phyloP scores from a whole-genome alignment of 1,140 invertebrate species.

The Samia ricini region DNA sequence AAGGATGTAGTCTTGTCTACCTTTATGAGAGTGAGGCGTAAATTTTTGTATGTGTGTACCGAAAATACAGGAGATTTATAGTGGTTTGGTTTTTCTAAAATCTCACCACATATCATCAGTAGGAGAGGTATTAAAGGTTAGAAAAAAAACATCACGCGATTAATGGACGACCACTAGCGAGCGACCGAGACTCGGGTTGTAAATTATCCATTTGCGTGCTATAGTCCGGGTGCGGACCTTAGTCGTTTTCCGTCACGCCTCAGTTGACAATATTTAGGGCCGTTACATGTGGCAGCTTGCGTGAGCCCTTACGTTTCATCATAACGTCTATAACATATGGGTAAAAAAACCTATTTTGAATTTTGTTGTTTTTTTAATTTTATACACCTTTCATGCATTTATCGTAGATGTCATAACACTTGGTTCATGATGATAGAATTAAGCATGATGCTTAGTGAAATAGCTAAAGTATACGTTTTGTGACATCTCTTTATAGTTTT shows the following conservation, averaged over 20 bases:
- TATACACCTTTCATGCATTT: neutral
- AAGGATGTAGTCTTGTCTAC: no score
- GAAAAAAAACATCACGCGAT: no score
- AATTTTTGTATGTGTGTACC: no score
- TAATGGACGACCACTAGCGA: no score
- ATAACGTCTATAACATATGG: slow-evolving; percentile 1
- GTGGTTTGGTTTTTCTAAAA: no score
- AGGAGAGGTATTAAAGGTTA: no score
- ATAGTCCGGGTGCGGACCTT: slow-evolving; percentile 19
- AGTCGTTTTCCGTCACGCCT: slow-evolving; percentile 14
- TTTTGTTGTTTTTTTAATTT: neutral
- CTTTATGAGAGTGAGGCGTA: no score
- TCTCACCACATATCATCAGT: no score
- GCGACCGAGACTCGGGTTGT: slow-evolving; percentile 10
- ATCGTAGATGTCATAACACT: neutral
- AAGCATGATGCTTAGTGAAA: no score
- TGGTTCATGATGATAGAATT: neutral
- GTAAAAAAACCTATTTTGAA: neutral
- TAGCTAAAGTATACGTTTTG: no score
- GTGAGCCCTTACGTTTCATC: slow-evolving; percentile 4
- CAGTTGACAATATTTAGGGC: slow-evolving; percentile 7
- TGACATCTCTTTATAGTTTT: no score
- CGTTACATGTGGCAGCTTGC: slow-evolving; percentile 15
- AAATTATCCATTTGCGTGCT: slow-evolving; percentile 27
- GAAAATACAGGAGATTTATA: no score